phyloP scores from a whole-genome alignment of 2,113 vertebrate genomes.

The Callipepla squamata region DNA sequence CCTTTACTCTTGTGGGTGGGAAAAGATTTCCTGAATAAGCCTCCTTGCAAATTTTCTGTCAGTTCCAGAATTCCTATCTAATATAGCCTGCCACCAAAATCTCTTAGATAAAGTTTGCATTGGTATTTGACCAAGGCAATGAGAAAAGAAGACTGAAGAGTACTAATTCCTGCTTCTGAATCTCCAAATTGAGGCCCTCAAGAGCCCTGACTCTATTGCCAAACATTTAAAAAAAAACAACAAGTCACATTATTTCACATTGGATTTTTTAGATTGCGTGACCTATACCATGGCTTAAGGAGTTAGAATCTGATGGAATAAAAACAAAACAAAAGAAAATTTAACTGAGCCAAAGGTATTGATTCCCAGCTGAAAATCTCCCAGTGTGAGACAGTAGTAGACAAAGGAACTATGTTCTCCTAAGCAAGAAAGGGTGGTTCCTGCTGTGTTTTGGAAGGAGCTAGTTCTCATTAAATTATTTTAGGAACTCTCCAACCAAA shows the following conservation, averaged over 20 bases:
- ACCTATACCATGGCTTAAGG: not conserved
- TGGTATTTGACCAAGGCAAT: not conserved
- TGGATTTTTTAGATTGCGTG: not conserved
- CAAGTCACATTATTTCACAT: rapidly evolving
- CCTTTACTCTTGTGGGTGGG: not conserved
- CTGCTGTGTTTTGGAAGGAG: not conserved
- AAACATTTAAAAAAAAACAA: not conserved
- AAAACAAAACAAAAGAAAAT: not conserved
- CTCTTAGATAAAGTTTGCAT: not conserved
- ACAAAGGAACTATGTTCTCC: not conserved
- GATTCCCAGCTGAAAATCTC: not conserved
- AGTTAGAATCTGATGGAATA: not conserved
- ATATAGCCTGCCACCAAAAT: not conserved
- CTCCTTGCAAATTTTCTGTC: not conserved
- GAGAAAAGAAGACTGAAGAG: not conserved
- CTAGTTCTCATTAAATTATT: not conserved
- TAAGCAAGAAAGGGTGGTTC: not conserved
- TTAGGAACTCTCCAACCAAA: not conserved
- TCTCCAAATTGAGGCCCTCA: not conserved
- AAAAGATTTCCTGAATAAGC: not conserved
- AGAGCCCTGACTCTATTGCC: not conserved
- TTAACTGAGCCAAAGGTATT: not conserved
- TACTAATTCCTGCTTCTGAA: not conserved
- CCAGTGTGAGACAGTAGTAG: not conserved
- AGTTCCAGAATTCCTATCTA: not conserved